Conservation (phyloP, 2,797 vertebrate species). For the Sebastes oblongus region DNA sequence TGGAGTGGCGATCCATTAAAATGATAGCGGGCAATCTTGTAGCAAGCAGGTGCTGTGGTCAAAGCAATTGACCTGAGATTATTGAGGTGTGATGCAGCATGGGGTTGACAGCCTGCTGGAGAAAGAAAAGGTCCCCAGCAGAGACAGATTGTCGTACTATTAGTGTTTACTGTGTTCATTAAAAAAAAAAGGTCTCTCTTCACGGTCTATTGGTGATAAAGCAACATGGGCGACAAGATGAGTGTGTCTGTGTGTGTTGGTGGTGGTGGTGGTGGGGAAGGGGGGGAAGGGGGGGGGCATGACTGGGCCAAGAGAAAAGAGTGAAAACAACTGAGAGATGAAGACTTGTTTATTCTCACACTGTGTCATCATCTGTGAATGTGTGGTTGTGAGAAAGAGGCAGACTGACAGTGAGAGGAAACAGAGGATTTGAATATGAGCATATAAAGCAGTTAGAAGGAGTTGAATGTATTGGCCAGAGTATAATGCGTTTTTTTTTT, state of each 20-base stretch:
- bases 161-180: constrained; percentile 64
- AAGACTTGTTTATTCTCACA: constrained; percentile 56
- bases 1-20: constrained; percentile 61
- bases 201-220: constrained; percentile 53
- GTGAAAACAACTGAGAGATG: constrained; percentile 41
- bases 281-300: neutral
- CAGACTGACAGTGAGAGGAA: constrained; percentile 1
- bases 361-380: constrained; percentile 58
- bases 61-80: constrained; percentile 76
- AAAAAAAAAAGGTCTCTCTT: constrained; percentile 47
- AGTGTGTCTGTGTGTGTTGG: neutral
- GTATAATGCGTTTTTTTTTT: neutral
- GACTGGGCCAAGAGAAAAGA: constrained; percentile 8
- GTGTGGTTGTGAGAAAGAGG: constrained; percentile 31
- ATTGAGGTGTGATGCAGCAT: constrained; percentile 63
- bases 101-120: constrained; percentile 28
- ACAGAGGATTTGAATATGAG: neutral
- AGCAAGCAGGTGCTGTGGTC: constrained; percentile 63
- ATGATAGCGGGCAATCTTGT: constrained; percentile 61
- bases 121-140: constrained; percentile 53
- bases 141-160: constrained; percentile 52
- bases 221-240: constrained; percentile 22
- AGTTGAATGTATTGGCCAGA: neutral
- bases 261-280: neutral
- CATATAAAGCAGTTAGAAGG: neutral